phyloP scores from a whole-genome alignment of 1,140 invertebrate genomes.

The Saccostrea cuccullata region DNA sequence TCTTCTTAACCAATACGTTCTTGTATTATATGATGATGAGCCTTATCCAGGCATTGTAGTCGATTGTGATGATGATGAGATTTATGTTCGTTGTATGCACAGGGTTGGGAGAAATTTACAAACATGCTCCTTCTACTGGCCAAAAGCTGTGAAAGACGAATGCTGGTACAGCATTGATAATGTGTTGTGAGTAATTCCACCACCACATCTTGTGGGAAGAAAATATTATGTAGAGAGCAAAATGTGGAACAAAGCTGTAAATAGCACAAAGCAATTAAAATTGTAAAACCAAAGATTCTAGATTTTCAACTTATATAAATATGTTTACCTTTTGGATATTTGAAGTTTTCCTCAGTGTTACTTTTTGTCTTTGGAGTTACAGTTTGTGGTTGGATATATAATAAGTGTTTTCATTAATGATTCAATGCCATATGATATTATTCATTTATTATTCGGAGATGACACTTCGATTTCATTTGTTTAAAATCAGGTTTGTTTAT shows the following conservation, averaged over 20 bases:
- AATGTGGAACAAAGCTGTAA: not conserved
- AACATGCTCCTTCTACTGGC: constrained; percentile 51
- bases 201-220: not conserved
- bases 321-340: not conserved
- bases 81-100: constrained; percentile 55
- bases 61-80: constrained; percentile 29
- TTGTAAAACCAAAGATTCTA: not conserved
- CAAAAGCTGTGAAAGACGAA: constrained; percentile 42
- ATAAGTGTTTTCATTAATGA: not conserved
- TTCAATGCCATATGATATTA: not conserved
- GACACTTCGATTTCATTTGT: not conserved
- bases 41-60: constrained; percentile 50
- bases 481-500: not conserved
- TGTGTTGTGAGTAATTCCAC: not conserved
- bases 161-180: constrained; percentile 34
- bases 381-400: not conserved
- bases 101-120: not conserved
- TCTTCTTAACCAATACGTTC: constrained; percentile 9
- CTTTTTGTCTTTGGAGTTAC: not conserved
- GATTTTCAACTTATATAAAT: not conserved
- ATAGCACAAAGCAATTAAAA: not conserved
- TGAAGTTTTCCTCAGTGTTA: not conserved
- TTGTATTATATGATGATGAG: constrained; percentile 42
- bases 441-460: not conserved
- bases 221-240: not conserved